Percentiles rank a stretch among this genome's conserved stretches.
Evolutionary conservation across 2,113 vertebrate genomes (phyloP).

Genomic region (Phrynocephalus versicolor): DNA sequence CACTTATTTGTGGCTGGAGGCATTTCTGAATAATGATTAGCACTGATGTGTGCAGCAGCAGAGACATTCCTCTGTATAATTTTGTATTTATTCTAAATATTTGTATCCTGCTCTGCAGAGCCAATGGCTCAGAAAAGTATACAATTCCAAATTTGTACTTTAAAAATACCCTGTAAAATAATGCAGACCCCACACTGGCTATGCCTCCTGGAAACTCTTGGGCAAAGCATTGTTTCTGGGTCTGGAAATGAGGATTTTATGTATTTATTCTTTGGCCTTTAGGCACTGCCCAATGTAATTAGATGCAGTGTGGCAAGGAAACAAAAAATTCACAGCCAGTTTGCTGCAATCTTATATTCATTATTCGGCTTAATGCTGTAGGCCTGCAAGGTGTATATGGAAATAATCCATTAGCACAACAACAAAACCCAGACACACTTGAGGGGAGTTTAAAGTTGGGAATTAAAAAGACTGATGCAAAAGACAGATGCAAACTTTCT

Average conservation of each 20-base stretch:
- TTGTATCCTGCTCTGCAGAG: not conserved
- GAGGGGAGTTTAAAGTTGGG: not conserved
- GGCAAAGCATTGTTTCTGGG: not conserved
- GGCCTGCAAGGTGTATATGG: slow-evolving; percentile 9
- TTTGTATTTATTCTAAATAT: not conserved
- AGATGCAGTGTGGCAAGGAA: slow-evolving; percentile 10
- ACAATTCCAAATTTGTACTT: not conserved
- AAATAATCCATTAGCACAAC: slow-evolving; percentile 1
- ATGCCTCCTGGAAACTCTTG: not conserved
- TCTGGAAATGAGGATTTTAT: slow-evolving; percentile 19
- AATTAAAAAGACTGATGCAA: slow-evolving; percentile 3
- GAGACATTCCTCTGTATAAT: not conserved
- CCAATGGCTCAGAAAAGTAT: not conserved
- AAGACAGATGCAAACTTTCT: not conserved
- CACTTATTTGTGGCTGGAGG: not conserved
- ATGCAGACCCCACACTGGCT: not conserved
- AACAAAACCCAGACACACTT: slow-evolving; percentile 8
- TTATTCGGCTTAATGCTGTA: not conserved
- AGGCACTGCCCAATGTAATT: not conserved
- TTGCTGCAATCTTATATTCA: slow-evolving; percentile 3
- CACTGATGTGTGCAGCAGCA: not conserved
- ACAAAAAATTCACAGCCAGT: not conserved
- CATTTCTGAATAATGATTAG: not conserved
- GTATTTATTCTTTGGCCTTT: slow-evolving; percentile 3
- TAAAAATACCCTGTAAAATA: not conserved